Evolutionary conservation across 2,113 vertebrate species (phyloP).

Genomic region (Cheirogaleus medius): DNA sequence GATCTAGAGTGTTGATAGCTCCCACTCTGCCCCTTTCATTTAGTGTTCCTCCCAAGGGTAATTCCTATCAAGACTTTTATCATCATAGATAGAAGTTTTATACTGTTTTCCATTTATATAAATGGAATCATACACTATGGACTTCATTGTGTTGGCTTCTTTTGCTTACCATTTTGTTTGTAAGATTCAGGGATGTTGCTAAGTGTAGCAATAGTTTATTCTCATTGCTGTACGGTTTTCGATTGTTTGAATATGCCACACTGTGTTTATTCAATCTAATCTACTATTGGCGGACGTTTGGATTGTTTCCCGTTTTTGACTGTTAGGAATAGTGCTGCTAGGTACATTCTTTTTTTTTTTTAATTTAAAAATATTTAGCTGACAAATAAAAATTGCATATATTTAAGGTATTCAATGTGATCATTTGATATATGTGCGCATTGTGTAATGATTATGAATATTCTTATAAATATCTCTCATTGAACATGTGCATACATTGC

Average conservation of each 20-base stretch:
- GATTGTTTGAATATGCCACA: not conserved
- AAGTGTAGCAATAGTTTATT: not conserved
- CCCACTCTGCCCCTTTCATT: not conserved
- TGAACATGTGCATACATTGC: slow-evolving; percentile 15
- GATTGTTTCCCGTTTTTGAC: not conserved
- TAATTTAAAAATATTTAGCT: not conserved
- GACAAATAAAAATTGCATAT: not conserved
- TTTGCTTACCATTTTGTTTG: not conserved
- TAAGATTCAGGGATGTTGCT: not conserved
- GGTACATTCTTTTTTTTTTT: not conserved
- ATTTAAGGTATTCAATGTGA: not conserved
- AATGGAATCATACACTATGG: not conserved
- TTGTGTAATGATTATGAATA: not conserved
- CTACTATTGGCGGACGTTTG: not conserved
- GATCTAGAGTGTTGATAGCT: not conserved
- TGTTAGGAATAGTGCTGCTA: not conserved
- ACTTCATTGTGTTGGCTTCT: not conserved
- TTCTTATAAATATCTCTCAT: not conserved
- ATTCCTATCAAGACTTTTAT: not conserved
- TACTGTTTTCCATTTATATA: not conserved
- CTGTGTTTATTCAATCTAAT: not conserved
- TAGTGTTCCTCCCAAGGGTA: not conserved
- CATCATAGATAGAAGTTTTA: not conserved
- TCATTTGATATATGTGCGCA: not conserved
- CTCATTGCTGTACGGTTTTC: not conserved